These are phyloP conservation scores for Pilophorus perplexus DNA, from an alignment of 2,888 invertebrate genomes.

Conservation along the genomic window DNA sequence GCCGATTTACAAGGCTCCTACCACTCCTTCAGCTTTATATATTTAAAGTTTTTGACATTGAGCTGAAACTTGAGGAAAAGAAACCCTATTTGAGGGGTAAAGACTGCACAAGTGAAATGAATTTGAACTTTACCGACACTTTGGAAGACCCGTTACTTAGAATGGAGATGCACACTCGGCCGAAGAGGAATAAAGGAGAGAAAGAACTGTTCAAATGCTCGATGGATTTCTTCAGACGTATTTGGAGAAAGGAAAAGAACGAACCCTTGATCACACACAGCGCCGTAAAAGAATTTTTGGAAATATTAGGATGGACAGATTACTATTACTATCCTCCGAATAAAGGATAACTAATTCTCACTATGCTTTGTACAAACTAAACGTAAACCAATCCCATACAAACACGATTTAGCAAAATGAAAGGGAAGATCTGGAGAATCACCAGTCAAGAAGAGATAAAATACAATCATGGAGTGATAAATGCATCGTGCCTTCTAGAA, in stretches of 20 bases:
- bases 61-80: background rate
- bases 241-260: slow-evolving; percentile 1
- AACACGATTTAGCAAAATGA: background rate
- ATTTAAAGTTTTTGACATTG: slow-evolving; percentile 21
- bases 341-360: background rate
- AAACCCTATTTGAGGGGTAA: slow-evolving; percentile 13
- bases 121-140: slow-evolving; percentile 5
- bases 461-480: slow-evolving; percentile 30
- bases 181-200: background rate
- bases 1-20: slow-evolving; percentile 15
- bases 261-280: background rate
- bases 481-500: slow-evolving; percentile 10
- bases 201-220: slow-evolving; percentile 27
- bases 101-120: background rate
- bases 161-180: slow-evolving; percentile 19
- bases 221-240: slow-evolving; percentile 10
- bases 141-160: slow-evolving; percentile 13
- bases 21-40: slow-evolving; percentile 24
- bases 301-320: background rate
- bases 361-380: no score
- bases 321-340: background rate
- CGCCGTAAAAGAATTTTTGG: background rate
- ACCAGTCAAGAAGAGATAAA: slow-evolving; percentile 4
- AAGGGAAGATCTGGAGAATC: background rate
- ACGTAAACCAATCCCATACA: no score